These are phyloP conservation scores for Chiloscyllium punctatum DNA, from an alignment of 2,797 vertebrate species.

Conservation along the genomic window DNA sequence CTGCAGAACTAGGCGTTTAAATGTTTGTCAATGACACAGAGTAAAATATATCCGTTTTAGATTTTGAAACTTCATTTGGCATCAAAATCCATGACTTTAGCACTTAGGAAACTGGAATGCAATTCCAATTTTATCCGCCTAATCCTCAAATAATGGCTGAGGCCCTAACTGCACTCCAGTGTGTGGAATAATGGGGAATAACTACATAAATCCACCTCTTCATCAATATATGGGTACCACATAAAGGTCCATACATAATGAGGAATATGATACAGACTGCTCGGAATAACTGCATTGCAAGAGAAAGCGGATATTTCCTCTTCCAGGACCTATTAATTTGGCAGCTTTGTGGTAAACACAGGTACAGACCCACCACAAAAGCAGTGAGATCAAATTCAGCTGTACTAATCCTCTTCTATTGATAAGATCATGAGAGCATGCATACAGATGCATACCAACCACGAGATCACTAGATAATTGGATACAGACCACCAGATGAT, in stretches of 20 bases:
- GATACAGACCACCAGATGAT: slow-evolving; percentile 2
- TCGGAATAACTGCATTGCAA: neutral
- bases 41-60: neutral
- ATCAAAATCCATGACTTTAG: neutral
- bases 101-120: neutral
- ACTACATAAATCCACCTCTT: neutral
- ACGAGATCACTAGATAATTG: slow-evolving; percentile 26
- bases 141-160: neutral
- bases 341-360: neutral
- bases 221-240: neutral
- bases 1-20: neutral
- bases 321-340: neutral
- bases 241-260: neutral
- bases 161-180: no score
- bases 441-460: neutral
- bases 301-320: neutral
- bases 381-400: slow-evolving; percentile 15
- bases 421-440: slow-evolving; percentile 29
- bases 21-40: neutral
- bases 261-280: neutral
- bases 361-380: slow-evolving; percentile 18
- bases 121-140: neutral
- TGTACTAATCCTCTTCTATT: slow-evolving; percentile 26
- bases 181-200: neutral
- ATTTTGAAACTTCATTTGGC: neutral